These are phyloP conservation scores for Diabrotica balteata DNA, from an alignment of 2,888 invertebrate genomes.

Conservation along the genomic window DNA sequence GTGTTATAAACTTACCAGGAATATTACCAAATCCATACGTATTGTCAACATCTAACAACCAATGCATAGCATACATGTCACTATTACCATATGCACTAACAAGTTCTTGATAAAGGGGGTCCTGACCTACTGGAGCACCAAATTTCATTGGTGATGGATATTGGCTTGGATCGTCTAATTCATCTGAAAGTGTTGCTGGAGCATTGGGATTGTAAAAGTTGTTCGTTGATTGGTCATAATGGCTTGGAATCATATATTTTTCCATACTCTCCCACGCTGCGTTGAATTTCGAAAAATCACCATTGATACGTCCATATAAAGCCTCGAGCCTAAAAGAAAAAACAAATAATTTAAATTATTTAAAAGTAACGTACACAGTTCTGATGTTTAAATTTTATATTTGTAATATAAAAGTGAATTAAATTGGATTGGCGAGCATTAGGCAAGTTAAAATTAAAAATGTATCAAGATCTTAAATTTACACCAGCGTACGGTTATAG, in stretches of 20 bases:
- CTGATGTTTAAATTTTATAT: neutral
- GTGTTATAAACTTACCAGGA: conserved; percentile 23
- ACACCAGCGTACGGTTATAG: too few relatives aligned
- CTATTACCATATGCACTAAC: conserved; percentile 36
- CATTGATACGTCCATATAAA: conserved; percentile 40
- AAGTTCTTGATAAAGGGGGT: conserved; percentile 43
- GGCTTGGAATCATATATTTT: conserved; percentile 38
- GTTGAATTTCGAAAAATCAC: conserved; percentile 40
- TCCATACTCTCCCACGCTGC: conserved; percentile 42
- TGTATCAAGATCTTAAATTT: too few relatives aligned
- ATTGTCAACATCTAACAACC: conserved; percentile 44
- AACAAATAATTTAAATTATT: neutral
- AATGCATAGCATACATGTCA: conserved; percentile 42
- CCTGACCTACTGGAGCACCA: conserved; percentile 38
- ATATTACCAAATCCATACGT: conserved; percentile 43
- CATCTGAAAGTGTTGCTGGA: conserved; percentile 32
- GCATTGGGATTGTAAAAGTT: conserved; percentile 36
- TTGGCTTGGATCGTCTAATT: conserved; percentile 33
- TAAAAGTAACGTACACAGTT: neutral
- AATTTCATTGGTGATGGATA: conserved; percentile 37
- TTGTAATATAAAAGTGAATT: neutral
- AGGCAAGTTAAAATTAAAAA: too few relatives aligned
- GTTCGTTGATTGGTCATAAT: conserved; percentile 31
- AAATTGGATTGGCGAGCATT: too few relatives aligned
- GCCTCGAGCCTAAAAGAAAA: conserved; percentile 36